Evolutionary conservation across 1,140 invertebrate species (phyloP), one percentile per base, ranked within the genome.

Genomic region (Acyrthosiphon pisum): DNA sequence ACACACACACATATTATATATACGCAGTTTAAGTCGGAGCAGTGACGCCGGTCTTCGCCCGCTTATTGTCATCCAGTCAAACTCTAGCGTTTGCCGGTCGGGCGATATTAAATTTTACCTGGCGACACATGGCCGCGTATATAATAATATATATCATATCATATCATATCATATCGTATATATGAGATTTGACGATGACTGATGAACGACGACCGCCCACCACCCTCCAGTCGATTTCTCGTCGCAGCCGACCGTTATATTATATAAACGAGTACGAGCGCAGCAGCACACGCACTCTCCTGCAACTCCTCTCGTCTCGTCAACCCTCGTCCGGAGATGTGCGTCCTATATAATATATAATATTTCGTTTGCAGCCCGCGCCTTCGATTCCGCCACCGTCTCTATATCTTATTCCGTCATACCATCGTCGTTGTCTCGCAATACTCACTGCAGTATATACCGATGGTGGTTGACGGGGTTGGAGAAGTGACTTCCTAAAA

Each of bases 101-200:
- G 48, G 76, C 91, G 91, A 93, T 93, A 93, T 93, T 93, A 93
- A 93, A 93, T 93, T 93, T 93, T 93, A 93, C 93, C 93, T 93
- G 93, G 93, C 93, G 93, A 93, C 93, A 93, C 46, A 93, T 93
- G 93, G 90, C 56, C 90, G 48, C 88, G 11, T 56, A 90, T 37
- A 60, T 60, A 90, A 76, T 76, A 76, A n/a, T 76, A 76, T 76
- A 76, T 76, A 76, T 76, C 60, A 76, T 76, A 76, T 76, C 60
- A 68, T 68, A 60, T 60, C 56, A n/a, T 76, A 76, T 76, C 56
- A 90, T 87, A 87, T 41, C 37, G 30, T 35, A 91, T 87, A 93
- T 93, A 93, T 89, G 93, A 93, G 93, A 93, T 93, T 93, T 93
- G 89, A 92, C 86, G 93, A 93, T 93, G 93, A 93, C 93, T 88